These are phyloP conservation scores for Heliconius eleuchia DNA, from an alignment of 1,140 invertebrate genomes.

Conservation along the genomic window DNA sequence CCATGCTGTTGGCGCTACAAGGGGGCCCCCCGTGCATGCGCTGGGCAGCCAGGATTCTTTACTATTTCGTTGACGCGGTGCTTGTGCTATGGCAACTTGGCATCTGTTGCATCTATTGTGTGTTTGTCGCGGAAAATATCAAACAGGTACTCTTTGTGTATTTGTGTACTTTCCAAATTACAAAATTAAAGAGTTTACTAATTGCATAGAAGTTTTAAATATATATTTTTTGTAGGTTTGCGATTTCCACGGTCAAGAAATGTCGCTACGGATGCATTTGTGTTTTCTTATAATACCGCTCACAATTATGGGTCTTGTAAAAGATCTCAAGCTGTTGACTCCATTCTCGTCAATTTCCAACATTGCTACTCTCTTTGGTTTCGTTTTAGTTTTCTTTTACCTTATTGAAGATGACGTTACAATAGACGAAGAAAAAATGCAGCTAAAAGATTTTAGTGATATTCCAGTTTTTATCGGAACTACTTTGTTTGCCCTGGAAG, in stretches of 20 bases:
- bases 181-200: not conserved
- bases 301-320: conserved; percentile 87
- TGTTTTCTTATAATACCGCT: conserved; percentile 85
- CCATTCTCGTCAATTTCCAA: conserved; percentile 89
- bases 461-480: conserved; percentile 89
- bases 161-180: no score
- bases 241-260: conserved; percentile 49
- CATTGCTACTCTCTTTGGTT: conserved; percentile 83
- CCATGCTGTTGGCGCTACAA: conserved; percentile 82
- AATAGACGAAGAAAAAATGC: conserved; percentile 71
- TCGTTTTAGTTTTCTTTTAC: conserved; percentile 88
- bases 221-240: conserved; percentile 47
- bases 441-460: conserved; percentile 67
- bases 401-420: conserved; percentile 82
- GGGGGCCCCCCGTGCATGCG: conserved; percentile 82
- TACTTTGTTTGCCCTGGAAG: conserved; percentile 91
- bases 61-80: conserved; percentile 83
- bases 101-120: conserved; percentile 92
- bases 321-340: conserved; percentile 87
- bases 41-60: conserved; percentile 67
- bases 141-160: conserved; percentile 81
- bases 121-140: conserved; percentile 90
- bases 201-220: not conserved
- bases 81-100: conserved; percentile 92
- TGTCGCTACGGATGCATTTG: conserved; percentile 82